phyloP scores from a whole-genome alignment of 1,140 invertebrate genomes.

The Orchesella cincta region DNA sequence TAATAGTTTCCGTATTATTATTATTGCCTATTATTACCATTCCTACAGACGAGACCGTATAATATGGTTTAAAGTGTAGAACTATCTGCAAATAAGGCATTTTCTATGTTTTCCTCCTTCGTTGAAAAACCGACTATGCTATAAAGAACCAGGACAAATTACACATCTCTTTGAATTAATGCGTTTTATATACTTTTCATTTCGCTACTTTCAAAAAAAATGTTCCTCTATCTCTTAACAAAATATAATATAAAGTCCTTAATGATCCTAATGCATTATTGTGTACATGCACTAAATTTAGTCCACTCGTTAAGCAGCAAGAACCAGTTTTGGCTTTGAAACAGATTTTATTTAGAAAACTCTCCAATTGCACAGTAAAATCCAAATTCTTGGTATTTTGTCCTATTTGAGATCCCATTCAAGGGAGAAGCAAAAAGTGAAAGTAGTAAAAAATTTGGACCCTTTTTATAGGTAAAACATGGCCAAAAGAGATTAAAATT shows the following conservation, averaged over 20 bases:
- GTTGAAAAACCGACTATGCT: neutral
- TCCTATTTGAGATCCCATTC: too few species aligned
- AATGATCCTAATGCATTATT: too few species aligned
- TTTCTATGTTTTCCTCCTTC: too few species aligned
- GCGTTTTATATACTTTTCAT: constrained; percentile 1
- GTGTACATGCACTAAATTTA: too few species aligned
- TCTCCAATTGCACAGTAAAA: neutral
- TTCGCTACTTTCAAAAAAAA: neutral
- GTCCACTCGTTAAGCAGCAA: neutral
- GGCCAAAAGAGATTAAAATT: too few species aligned
- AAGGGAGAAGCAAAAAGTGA: too few species aligned
- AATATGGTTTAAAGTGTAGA: neutral
- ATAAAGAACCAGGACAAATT: neutral
- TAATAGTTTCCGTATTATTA: constrained; percentile 30
- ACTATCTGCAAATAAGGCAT: too few species aligned
- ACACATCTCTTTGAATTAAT: constrained; percentile 1
- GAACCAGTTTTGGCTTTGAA: neutral
- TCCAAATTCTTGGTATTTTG: neutral
- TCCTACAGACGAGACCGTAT: neutral
- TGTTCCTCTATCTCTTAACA: neutral
- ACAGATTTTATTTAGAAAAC: too few species aligned
- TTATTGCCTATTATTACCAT: constrained; percentile 27
- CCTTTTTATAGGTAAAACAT: too few species aligned
- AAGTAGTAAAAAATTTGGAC: too few species aligned
- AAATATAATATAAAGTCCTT: too few species aligned